Conservation (phyloP, 2,113 vertebrate genomes). For the Sterrhoptilus dennistouni region DNA sequence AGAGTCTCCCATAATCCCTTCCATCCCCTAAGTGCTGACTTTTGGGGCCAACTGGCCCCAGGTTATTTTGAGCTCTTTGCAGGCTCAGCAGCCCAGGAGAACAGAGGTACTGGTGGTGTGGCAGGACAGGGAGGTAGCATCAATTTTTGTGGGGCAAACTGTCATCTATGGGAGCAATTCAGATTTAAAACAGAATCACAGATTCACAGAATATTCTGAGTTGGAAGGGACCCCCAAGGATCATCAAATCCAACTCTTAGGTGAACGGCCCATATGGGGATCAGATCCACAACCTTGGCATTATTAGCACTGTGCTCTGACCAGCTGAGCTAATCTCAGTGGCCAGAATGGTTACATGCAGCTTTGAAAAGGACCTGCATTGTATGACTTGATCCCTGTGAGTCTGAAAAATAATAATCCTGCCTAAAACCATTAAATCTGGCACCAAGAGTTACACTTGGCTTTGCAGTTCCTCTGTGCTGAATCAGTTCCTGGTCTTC, state of each 20-base stretch:
- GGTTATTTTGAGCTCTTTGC: not conserved
- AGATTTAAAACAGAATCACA: not conserved
- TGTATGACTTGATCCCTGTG: not conserved
- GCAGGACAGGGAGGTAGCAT: fast-evolving
- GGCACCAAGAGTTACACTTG: not conserved
- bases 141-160: not conserved
- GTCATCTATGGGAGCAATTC: not conserved
- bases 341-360: not conserved
- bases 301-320: not conserved
- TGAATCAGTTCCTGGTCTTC: not conserved
- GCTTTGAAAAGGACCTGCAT: not conserved
- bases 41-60: not conserved
- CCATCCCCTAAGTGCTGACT: not conserved
- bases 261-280: not conserved
- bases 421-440: not conserved
- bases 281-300: not conserved
- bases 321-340: not conserved
- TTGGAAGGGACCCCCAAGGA: not conserved
- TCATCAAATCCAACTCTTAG: not conserved
- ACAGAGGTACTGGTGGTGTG: not conserved
- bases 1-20: not conserved
- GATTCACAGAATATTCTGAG: not conserved
- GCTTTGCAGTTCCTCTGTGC: not conserved
- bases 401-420: not conserved
- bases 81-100: not conserved